Evolutionary conservation across 35 echinoderm and acorn worm species (phyloP).

Genomic region (Eucidaris tribuloides): DNA sequence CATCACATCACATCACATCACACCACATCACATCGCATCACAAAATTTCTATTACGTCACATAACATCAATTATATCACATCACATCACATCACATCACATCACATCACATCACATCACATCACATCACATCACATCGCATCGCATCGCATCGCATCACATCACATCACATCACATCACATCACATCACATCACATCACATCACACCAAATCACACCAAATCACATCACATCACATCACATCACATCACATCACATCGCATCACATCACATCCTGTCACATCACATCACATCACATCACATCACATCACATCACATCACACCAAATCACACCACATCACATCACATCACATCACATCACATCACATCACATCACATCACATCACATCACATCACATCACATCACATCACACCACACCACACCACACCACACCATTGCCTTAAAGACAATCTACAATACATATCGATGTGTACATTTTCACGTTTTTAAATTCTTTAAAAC

Average conservation of each 20-base stretch:
- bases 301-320: constrained; percentile 27
- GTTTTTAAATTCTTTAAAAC: too few species aligned
- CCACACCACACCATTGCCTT: background rate
- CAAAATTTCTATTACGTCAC: too few species aligned
- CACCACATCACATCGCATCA: too few species aligned
- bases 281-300: constrained; percentile 27
- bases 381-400: constrained; percentile 29
- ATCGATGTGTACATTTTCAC: too few species aligned
- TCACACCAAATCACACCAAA: constrained; percentile 1
- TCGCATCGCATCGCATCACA: background rate
- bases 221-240: constrained; percentile 14
- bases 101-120: constrained; percentile 35
- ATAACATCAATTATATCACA: constrained; percentile 16
- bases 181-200: constrained; percentile 32
- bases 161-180: constrained; percentile 44
- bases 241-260: constrained; percentile 21
- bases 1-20: too few species aligned
- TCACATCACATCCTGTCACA: constrained; percentile 4
- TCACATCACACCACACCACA: constrained; percentile 18
- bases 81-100: constrained; percentile 35
- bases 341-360: constrained; percentile 17
- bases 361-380: constrained; percentile 14
- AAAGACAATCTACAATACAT: too few species aligned
- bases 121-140: background rate
- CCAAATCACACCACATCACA: constrained; percentile 9